A percentile compares a stretch with the other conserved stretches of the same genome.
Conservation (phyloP, 2,888 invertebrate genomes). For the Philhelius pedissequus region DNA sequence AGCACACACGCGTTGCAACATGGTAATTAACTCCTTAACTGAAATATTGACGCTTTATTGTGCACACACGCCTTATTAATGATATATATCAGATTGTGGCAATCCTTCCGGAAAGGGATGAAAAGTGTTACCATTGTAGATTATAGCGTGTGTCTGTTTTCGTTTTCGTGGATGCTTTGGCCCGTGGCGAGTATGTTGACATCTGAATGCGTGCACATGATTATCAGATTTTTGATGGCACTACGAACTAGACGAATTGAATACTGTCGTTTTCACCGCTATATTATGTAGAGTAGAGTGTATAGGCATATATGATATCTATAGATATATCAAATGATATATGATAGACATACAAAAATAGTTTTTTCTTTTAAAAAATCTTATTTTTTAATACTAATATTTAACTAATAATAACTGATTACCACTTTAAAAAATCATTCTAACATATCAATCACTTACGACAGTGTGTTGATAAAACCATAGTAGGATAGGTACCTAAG, state of each 20-base stretch:
- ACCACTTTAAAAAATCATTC: no score
- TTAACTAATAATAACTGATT: no score
- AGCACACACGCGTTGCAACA: constrained; percentile 44
- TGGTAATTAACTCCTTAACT: constrained; percentile 53
- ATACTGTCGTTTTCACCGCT: constrained; percentile 49
- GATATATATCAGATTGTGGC: constrained; percentile 56
- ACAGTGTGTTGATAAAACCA: no score
- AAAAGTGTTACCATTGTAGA: constrained; percentile 57
- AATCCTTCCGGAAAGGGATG: constrained; percentile 47
- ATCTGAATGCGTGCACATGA: constrained; percentile 51
- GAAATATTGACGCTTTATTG: constrained; percentile 47
- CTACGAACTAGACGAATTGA: constrained; percentile 54
- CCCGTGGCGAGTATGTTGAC: constrained; percentile 48
- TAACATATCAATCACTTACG: no score
- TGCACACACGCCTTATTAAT: constrained; percentile 55
- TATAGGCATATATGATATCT: no score
- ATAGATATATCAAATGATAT: no score
- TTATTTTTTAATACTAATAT: no score
- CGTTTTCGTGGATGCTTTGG: not conserved
- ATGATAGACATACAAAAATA: no score
- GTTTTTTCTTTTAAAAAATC: no score
- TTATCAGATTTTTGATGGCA: constrained; percentile 55
- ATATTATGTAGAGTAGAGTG: constrained; percentile 32
- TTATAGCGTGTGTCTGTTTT: constrained; percentile 22
- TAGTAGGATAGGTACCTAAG: no score